Evolutionary conservation across 2,888 invertebrate species (phyloP).

Genomic region (Mythimna impura): DNA sequence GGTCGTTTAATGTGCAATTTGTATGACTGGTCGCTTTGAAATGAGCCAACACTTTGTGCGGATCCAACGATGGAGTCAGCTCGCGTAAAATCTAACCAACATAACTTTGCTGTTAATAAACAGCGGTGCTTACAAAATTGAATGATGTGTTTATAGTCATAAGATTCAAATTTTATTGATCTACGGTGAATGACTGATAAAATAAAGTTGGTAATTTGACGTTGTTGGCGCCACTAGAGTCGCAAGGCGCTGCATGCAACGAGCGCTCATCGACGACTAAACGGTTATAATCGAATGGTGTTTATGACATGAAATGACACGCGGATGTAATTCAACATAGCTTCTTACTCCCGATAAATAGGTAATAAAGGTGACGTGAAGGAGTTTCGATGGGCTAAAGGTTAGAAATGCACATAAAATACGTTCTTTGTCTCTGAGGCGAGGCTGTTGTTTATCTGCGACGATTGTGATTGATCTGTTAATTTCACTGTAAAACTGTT

Average conservation of each 20-base stretch:
- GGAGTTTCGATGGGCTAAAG: slow-evolving; percentile 23
- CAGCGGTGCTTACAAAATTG: slow-evolving; percentile 21
- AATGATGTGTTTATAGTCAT: slow-evolving; percentile 44
- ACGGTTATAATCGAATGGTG: slow-evolving; percentile 73
- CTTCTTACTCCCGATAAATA: slow-evolving; percentile 59
- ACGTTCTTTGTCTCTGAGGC: slow-evolving; percentile 2
- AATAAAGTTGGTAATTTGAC: slow-evolving; percentile 67
- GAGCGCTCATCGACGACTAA: slow-evolving; percentile 71
- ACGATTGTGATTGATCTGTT: slow-evolving; percentile 3
- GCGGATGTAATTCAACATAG: slow-evolving; percentile 58
- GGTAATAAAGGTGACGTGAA: slow-evolving; percentile 49
- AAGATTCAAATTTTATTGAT: slow-evolving; percentile 40
- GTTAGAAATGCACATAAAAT: slow-evolving; percentile 26
- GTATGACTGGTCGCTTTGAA: slow-evolving; percentile 81
- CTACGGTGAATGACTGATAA: slow-evolving; percentile 32
- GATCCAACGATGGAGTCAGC: slow-evolving; percentile 76
- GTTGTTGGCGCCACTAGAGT: slow-evolving; percentile 82
- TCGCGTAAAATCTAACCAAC: slow-evolving; percentile 75
- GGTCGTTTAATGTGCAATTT: slow-evolving; percentile 81
- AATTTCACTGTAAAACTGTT: neutral
- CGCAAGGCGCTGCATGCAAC: slow-evolving; percentile 74
- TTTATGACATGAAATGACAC: slow-evolving; percentile 67
- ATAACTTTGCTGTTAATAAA: slow-evolving; percentile 46
- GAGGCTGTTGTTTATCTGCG: neutral
- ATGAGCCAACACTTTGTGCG: slow-evolving; percentile 81